Percentiles rank a stretch among this genome's conserved stretches.
Conservation (phyloP, 2,888 invertebrate species). For the Eremobia ochroleuca region DNA sequence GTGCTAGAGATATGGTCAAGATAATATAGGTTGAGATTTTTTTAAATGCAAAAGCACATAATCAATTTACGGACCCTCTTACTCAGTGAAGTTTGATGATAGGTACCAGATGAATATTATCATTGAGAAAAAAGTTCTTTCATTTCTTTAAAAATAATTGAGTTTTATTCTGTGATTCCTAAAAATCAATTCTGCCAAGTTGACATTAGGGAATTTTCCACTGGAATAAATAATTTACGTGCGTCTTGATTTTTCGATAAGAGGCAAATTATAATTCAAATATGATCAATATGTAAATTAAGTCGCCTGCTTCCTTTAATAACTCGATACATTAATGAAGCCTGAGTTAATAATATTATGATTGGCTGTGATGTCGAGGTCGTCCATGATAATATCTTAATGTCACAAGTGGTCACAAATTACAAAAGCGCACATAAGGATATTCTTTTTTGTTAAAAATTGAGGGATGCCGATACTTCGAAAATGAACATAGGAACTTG, state of each 20-base stretch:
- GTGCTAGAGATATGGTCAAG: neutral
- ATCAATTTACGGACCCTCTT: neutral
- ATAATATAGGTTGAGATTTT: neutral
- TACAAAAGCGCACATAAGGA: neutral
- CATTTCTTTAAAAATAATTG: neutral
- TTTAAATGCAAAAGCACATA: neutral
- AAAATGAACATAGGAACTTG: too few species aligned
- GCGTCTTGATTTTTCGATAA: neutral
- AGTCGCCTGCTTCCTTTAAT: neutral
- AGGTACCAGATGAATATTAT: neutral
- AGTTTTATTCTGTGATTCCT: neutral
- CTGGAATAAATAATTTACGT: too few species aligned
- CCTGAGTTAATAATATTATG: neutral
- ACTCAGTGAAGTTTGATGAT: neutral
- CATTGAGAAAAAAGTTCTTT: neutral
- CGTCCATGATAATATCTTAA: neutral
- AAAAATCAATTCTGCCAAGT: neutral
- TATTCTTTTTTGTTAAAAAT: neutral
- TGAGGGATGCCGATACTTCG: neutral
- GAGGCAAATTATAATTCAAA: neutral
- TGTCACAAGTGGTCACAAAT: too few species aligned
- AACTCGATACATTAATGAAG: neutral
- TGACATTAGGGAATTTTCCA: neutral
- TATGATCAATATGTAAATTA: neutral
- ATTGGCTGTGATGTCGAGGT: neutral